Base-by-base conservation (phyloP, 2,113 vertebrate species). In the Brienomyrus longianalis region DNA sequence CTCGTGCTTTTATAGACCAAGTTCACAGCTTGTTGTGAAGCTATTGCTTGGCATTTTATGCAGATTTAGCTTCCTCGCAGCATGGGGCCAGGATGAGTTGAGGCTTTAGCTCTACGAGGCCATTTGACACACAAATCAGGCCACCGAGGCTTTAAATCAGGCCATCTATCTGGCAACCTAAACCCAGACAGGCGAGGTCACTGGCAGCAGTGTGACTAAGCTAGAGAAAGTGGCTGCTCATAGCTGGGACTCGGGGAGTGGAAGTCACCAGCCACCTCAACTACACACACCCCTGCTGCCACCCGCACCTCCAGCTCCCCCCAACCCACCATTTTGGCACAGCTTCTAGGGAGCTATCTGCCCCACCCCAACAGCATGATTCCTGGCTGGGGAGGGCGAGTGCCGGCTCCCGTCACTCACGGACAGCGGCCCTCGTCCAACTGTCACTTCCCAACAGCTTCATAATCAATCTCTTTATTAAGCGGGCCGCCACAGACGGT, bases 391-490 rank as follows among this genome's bases (percentile, higher is more conserved):
- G 96, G 94, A 96, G 96, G 94, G 95, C 94, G 96, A 96, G 95
- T 95, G 62, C 95, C 48, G 97, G 96, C 97, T 98, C 97, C 97
- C 98, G 97, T 97, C 98, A 97, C 97, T 98, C 97, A 97, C 89
- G 95, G 97, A 92, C 96, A 96, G 97, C 95, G 94, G 95, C 95
- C 95, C 97, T 98, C 80, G 97, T 98, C 97, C 97, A 98, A 97
- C 97, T 98, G 97, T 98, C 98, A 97, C 97, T 97, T 98, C 95
- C 93, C 95, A 77, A 98, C 97, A 98, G 97, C 95, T 96, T 94
- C 93, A 97, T 97, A 97, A 98, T 98, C 98, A 97, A 98, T 99
- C 98, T 98, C 97, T 98, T 98, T 97, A 97, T 97, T 98, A 98
- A 97, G 97, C 96, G 97, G 51, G n/a, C 86, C 31, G 21, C 86